These are phyloP conservation scores for Notospermus geniculatus DNA, from an alignment of 1,140 invertebrate genomes.

Conservation along the genomic window DNA sequence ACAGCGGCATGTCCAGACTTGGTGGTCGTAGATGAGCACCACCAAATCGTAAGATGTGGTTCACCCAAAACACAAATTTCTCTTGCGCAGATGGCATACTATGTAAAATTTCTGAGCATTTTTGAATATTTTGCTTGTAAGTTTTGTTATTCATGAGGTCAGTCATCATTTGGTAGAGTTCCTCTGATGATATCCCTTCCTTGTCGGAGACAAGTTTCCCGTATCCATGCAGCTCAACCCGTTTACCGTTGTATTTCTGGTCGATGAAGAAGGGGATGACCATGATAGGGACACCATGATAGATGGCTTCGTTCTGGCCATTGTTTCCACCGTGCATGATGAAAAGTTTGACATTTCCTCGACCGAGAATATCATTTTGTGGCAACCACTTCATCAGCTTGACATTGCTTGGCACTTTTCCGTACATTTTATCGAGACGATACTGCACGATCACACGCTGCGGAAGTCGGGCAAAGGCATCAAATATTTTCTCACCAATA, in stretches of 20 bases:
- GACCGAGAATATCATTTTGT: slow-evolving; percentile 75
- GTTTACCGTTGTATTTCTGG: slow-evolving; percentile 58
- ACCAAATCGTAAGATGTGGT: too few relatives aligned
- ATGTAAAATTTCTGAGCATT: slow-evolving; percentile 11
- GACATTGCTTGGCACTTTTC: background rate
- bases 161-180: slow-evolving; percentile 30
- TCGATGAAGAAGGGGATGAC: slow-evolving; percentile 71
- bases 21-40: slow-evolving; percentile 6
- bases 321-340: slow-evolving; percentile 73
- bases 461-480: too few relatives aligned
- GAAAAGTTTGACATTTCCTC: slow-evolving; percentile 59
- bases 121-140: slow-evolving; percentile 3
- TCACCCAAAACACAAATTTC: too few relatives aligned
- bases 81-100: slow-evolving; percentile 6
- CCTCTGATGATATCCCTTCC: slow-evolving; percentile 32
- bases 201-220: slow-evolving; percentile 42
- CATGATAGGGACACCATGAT: slow-evolving; percentile 71
- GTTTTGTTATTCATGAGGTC: slow-evolving; percentile 19
- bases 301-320: slow-evolving; percentile 70
- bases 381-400: too few relatives aligned
- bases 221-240: slow-evolving; percentile 43
- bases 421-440: too few relatives aligned
- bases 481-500: too few relatives aligned
- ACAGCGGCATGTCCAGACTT: background rate
- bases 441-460: too few relatives aligned